A percentile compares a stretch with the other conserved stretches of the same genome.
Evolutionary conservation across 1,140 invertebrate species (phyloP).

Genomic region (Diorhabda carinulata): DNA sequence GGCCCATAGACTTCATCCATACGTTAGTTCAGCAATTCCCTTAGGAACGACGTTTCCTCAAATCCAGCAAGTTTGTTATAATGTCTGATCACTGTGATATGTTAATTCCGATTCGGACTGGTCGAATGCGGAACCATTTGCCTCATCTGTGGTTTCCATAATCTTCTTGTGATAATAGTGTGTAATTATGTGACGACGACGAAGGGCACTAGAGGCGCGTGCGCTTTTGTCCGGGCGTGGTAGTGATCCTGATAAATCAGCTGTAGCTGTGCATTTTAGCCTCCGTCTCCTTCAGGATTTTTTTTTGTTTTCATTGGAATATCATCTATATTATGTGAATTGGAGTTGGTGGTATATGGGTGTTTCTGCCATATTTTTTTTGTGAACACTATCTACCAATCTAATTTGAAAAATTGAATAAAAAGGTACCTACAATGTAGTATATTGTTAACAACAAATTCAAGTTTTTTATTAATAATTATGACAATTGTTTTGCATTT

Average conservation of each 20-base stretch:
- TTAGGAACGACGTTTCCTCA: conserved; percentile 51
- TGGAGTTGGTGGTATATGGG: neutral
- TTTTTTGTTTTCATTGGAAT: neutral
- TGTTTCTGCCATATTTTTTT: neutral
- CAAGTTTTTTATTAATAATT: too few relatives aligned
- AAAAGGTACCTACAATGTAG: too few relatives aligned
- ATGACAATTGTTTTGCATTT: too few relatives aligned
- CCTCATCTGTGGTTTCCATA: conserved; percentile 35
- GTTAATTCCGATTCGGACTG: conserved; percentile 30
- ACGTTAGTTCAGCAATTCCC: conserved; percentile 49
- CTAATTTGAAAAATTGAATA: neutral
- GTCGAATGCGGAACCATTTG: conserved; percentile 26
- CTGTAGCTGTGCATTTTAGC: conserved; percentile 37
- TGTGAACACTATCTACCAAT: neutral
- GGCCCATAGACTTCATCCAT: conserved; percentile 54
- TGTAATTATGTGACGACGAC: conserved; percentile 41
- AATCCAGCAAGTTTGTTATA: conserved; percentile 56
- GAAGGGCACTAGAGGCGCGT: conserved; percentile 30
- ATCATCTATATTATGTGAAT: conserved; percentile 1
- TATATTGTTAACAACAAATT: too few relatives aligned
- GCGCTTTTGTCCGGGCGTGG: conserved; percentile 45
- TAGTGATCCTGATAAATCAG: conserved; percentile 45
- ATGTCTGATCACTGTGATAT: conserved; percentile 53
- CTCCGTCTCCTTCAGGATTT: conserved; percentile 29
- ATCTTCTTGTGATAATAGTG: conserved; percentile 47